These are phyloP conservation scores for Brienomyrus longianalis DNA, from an alignment of 2,113 vertebrate genomes.

Conservation along the genomic window DNA sequence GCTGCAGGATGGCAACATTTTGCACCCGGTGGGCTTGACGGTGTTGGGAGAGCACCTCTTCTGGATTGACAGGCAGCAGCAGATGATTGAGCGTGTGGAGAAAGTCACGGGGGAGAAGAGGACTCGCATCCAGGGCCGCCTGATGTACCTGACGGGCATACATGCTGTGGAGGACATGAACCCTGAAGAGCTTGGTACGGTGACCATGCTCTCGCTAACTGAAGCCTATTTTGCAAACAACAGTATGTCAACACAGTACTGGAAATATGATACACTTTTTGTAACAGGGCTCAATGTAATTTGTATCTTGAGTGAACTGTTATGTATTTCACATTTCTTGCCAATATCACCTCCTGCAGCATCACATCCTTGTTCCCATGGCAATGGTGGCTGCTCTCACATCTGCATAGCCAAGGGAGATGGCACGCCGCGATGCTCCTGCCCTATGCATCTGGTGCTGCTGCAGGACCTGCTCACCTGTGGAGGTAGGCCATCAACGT, in stretches of 20 bases:
- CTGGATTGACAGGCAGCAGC: constrained; percentile 94
- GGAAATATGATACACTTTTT: neutral
- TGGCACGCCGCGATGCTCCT: constrained; percentile 88
- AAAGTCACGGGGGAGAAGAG: constrained; percentile 77
- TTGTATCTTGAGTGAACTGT: neutral
- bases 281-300: neutral
- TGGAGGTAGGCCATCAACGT: constrained; percentile 66
- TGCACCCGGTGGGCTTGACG: constrained; percentile 82
- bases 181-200: constrained; percentile 77
- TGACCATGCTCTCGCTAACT: neutral
- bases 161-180: constrained; percentile 83
- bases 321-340: neutral
- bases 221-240: neutral
- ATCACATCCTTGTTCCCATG: constrained; percentile 81
- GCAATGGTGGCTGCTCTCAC: constrained; percentile 93
- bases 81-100: constrained; percentile 92
- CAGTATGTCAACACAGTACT: neutral
- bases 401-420: constrained; percentile 96
- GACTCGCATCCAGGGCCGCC: constrained; percentile 82
- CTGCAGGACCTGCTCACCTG: constrained; percentile 88
- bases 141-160: constrained; percentile 84
- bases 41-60: constrained; percentile 84
- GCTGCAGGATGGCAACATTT: constrained; percentile 86
- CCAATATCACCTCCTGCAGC: constrained; percentile 51
- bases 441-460: constrained; percentile 86